A percentile compares a stretch with the other conserved stretches of the same genome.
Evolutionary conservation across 2,797 vertebrate genomes (phyloP).

Genomic region (Rhyacichthys aspro): DNA sequence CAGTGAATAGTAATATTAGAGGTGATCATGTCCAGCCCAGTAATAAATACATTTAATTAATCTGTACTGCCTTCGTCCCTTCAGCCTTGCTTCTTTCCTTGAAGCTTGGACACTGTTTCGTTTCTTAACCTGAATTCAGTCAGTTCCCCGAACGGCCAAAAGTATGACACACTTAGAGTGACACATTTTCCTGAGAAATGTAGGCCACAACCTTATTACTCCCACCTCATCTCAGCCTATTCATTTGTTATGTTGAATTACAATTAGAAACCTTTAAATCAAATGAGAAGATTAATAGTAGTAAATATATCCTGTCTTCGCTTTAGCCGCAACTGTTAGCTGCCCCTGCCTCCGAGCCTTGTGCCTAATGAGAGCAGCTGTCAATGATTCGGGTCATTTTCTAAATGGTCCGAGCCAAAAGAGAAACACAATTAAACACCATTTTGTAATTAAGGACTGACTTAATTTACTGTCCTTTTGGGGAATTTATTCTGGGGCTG

Average conservation of each 20-base stretch:
- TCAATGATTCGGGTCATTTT: no score
- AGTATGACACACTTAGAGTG: conserved; percentile 37
- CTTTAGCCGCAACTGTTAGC: background rate
- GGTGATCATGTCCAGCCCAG: no score
- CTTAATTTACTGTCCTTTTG: no score
- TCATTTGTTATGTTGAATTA: conserved; percentile 41
- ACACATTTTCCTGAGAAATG: conserved; percentile 24
- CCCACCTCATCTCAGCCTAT: conserved; percentile 10
- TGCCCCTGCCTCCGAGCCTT: no score
- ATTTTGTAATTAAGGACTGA: no score
- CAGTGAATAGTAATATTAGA: no score
- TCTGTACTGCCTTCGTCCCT: background rate
- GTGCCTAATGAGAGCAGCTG: no score
- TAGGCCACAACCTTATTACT: conserved; percentile 19
- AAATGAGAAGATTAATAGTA: conserved; percentile 46
- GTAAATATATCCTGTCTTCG: conserved; percentile 15
- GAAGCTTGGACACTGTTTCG: no score
- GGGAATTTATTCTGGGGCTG: no score
- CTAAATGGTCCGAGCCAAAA: no score
- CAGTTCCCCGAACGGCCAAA: conserved; percentile 15
- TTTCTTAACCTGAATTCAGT: conserved; percentile 25
- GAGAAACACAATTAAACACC: no score
- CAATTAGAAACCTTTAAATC: conserved; percentile 9
- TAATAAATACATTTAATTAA: no score
- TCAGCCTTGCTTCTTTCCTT: background rate